Evolutionary conservation across 1,140 invertebrate species (phyloP).

Genomic region (Berghia stephanieae): DNA sequence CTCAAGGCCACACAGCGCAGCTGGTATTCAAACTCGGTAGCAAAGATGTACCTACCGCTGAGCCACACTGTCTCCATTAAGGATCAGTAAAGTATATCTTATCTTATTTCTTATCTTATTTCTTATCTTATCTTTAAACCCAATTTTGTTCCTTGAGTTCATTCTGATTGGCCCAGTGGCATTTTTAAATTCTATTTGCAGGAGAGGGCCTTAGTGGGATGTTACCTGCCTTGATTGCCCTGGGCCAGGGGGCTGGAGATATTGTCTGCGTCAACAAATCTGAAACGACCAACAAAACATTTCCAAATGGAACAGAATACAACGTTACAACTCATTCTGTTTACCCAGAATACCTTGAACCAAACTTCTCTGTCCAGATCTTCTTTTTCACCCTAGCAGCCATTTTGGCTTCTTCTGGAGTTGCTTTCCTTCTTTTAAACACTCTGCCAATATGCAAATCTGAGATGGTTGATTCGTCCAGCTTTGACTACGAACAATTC

Average conservation of each 20-base stretch:
- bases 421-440: conserved; percentile 37
- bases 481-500: too few species aligned
- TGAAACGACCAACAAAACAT: conserved; percentile 41
- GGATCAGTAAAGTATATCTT: too few species aligned
- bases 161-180: too few species aligned
- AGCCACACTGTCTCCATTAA: too few species aligned
- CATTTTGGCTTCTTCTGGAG: conserved; percentile 27
- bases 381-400: conserved; percentile 40
- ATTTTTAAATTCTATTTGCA: background rate
- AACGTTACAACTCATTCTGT: conserved; percentile 26
- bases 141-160: too few species aligned
- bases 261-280: conserved; percentile 68
- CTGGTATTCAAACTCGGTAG: too few species aligned
- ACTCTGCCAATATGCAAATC: conserved; percentile 39
- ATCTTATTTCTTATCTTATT: too few species aligned
- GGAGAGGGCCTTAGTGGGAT: conserved; percentile 87
- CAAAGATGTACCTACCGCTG: too few species aligned
- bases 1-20: too few species aligned
- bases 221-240: conserved; percentile 83
- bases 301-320: conserved; percentile 20
- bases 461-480: conserved; percentile 38
- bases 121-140: too few species aligned
- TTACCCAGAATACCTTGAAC: conserved; percentile 25
- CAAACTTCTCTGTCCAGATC: conserved; percentile 37
- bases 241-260: conserved; percentile 80